Percentiles rank a stretch among this genome's conserved stretches.
These are phyloP conservation scores for Sebastes steindachneri DNA, from an alignment of 2,797 vertebrate species.

Conservation along the genomic window DNA sequence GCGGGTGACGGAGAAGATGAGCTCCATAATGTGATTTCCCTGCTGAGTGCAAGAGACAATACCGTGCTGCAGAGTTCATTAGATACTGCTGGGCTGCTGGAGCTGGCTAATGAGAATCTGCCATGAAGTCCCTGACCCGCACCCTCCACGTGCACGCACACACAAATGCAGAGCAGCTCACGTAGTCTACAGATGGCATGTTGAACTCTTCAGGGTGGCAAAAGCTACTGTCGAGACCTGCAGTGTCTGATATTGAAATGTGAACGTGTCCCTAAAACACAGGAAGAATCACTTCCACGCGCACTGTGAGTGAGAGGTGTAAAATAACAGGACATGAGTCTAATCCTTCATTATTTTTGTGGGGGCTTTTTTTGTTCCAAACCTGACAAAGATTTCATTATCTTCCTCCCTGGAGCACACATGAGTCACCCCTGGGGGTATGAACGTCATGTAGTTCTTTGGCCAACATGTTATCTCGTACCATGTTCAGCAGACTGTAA, in stretches of 20 bases:
- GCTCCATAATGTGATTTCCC: slow-evolving; percentile 75
- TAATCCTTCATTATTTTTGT: slow-evolving; percentile 37
- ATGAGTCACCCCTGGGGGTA: slow-evolving; percentile 2
- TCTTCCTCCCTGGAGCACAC: slow-evolving; percentile 29
- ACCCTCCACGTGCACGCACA: slow-evolving; percentile 5
- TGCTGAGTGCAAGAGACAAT: slow-evolving; percentile 70
- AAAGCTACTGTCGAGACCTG: not conserved
- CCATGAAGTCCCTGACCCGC: slow-evolving; percentile 48
- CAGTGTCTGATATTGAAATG: slow-evolving; percentile 13
- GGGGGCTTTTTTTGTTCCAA: slow-evolving; percentile 14
- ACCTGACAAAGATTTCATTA: slow-evolving; percentile 46
- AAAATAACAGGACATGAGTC: slow-evolving; percentile 23
- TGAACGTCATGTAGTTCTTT: slow-evolving; percentile 32
- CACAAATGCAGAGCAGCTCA: not conserved
- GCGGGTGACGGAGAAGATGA: slow-evolving; percentile 48
- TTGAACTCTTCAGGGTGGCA: slow-evolving; percentile 9
- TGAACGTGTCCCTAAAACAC: not conserved
- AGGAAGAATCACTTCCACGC: not conserved
- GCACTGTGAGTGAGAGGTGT: not conserved
- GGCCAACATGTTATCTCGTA: slow-evolving; percentile 8
- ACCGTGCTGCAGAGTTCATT: slow-evolving; percentile 72
- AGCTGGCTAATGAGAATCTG: slow-evolving; percentile 69
- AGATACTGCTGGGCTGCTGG: slow-evolving; percentile 60
- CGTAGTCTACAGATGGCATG: slow-evolving; percentile 14
- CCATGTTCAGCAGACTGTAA: slow-evolving; percentile 10